phyloP scores from a whole-genome alignment of 1,140 invertebrate genomes.

The Hylaeus volcanicus region DNA sequence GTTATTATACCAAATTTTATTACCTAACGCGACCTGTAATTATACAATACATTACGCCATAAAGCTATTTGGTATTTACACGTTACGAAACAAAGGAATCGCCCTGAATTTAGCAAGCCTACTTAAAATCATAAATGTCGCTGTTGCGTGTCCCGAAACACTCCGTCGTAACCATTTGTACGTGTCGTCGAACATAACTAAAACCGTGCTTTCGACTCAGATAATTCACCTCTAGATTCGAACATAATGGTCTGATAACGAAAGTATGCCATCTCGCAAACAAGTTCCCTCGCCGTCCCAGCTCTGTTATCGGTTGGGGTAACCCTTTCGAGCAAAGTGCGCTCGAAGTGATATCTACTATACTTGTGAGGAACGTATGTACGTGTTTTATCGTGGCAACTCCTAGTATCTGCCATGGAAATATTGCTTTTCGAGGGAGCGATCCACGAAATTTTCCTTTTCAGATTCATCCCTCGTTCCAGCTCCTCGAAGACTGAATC shows the following conservation, averaged over 20 bases:
- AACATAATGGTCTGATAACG: slow-evolving; percentile 15
- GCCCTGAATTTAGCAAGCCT: background rate
- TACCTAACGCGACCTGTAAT: too few relatives aligned
- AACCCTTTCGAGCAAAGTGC: background rate
- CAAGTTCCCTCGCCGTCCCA: background rate
- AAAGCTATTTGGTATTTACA: background rate
- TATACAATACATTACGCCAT: too few relatives aligned
- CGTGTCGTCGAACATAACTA: slow-evolving; percentile 5
- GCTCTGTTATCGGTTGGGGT: background rate
- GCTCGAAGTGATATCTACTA: background rate
- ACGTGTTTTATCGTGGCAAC: background rate
- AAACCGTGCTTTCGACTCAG: slow-evolving; percentile 6
- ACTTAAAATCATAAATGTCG: background rate
- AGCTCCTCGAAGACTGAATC: too few relatives aligned
- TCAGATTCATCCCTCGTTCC: background rate
- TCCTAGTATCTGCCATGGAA: background rate
- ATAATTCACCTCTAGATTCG: slow-evolving; percentile 5
- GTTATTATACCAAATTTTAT: too few relatives aligned
- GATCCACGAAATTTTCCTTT: background rate
- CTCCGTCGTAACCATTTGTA: slow-evolving; percentile 2
- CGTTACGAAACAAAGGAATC: background rate
- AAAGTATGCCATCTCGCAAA: slow-evolving; percentile 13
- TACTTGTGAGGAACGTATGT: background rate
- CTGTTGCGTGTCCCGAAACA: background rate
- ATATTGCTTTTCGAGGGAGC: background rate